phyloP scores from a whole-genome alignment of 2,888 invertebrate species.

The Mellilla xanthometata region DNA sequence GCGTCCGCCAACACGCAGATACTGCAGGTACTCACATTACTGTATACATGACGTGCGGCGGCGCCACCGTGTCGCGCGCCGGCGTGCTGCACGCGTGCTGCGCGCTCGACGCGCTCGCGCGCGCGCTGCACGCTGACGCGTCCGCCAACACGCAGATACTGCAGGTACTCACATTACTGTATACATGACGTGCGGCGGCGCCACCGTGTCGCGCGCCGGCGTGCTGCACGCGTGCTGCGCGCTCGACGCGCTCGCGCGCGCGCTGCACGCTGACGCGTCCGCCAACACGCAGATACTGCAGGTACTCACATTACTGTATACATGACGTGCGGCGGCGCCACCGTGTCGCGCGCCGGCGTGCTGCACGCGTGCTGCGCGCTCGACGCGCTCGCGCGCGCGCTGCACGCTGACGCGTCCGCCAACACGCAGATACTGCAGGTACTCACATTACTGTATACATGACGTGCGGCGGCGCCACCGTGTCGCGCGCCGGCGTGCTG shows the following conservation, averaged over 20 bases:
- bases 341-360: constrained; percentile 80
- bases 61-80: constrained; percentile 82
- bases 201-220: constrained; percentile 80
- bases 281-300: constrained; percentile 60
- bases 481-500: too few relatives aligned
- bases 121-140: constrained; percentile 63
- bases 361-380: constrained; percentile 61
- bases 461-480: too few relatives aligned
- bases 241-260: constrained; percentile 64
- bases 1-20: constrained; percentile 58
- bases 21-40: too few relatives aligned
- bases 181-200: constrained; percentile 79
- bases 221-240: constrained; percentile 61
- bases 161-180: too few relatives aligned
- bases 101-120: constrained; percentile 64
- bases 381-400: constrained; percentile 62
- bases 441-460: too few relatives aligned
- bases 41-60: constrained; percentile 79
- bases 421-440: constrained; percentile 62
- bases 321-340: constrained; percentile 78
- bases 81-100: constrained; percentile 57
- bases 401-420: constrained; percentile 63
- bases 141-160: constrained; percentile 57
- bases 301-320: too few relatives aligned
- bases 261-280: constrained; percentile 59